Evolutionary conservation across 2,113 vertebrate genomes (phyloP), one percentile per base, ranked within the genome.

Genomic region (Crocuta crocuta): DNA sequence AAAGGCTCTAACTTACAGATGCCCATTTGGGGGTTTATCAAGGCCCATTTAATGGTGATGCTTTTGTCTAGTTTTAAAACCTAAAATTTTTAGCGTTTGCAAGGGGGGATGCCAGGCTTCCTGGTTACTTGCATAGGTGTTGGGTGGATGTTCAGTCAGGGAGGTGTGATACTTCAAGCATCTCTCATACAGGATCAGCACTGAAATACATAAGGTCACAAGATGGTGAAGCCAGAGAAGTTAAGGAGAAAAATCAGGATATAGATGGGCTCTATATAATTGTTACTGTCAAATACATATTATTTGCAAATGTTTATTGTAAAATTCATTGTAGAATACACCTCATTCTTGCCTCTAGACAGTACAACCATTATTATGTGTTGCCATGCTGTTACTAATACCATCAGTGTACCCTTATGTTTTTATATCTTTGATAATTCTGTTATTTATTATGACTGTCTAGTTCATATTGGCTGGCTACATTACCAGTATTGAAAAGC

Each of bases 361-460:
- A 90, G 33, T 5, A 83, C 79, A 81, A 78, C 23, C 15, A 53
- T 66, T 90, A 78, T 50, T 83, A 66, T 81, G 26, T 39, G 43
- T 78, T 58, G 6, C 43, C 21, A 3, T n/a, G 17, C 7, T 82
- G 13, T 90, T 90, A 35, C 82, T 58, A 95, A 89, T 80, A 11
- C 43, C 19, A 19, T 79, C 61, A 55, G 12, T 55, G 21, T 55
- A 81, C 12, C 24, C 35, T 78, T 92, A 58, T 17, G 21, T 28
- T 97, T 95, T 86, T 81, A 63, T 95, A 45, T 50, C 39, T 96
- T 95, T 39, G 82, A 48, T 92, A 45, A 85, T 66, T 91, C 61
- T 94, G 8, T 91, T 35, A 66, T 68, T 96, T 96, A 71, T 89
- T 86, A 74, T 90, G 71, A 71, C n/a, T 73, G 10, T 86, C 15